These are phyloP conservation scores for Eutolmus rufibarbis DNA, from an alignment of 2,888 invertebrate genomes.

Conservation along the genomic window DNA sequence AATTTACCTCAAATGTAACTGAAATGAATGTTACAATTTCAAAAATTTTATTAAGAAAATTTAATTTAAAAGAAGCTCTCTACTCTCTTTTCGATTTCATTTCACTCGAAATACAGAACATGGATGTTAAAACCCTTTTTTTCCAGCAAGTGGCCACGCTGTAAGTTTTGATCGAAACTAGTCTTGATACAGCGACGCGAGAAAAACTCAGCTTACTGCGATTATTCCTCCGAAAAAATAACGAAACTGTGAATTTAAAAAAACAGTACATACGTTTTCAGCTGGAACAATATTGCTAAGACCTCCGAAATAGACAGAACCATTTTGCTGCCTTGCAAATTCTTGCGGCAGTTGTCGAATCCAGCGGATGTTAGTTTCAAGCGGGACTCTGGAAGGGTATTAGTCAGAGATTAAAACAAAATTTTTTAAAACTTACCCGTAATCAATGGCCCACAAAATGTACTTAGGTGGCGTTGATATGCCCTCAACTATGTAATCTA, in stretches of 20 bases:
- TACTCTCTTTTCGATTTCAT: too few relatives aligned
- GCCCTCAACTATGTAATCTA: slow-evolving; percentile 30
- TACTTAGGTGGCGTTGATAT: not conserved
- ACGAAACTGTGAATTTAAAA: not conserved
- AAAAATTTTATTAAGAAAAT: too few relatives aligned
- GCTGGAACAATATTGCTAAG: slow-evolving; percentile 43
- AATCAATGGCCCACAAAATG: slow-evolving; percentile 44
- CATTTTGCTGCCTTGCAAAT: not conserved
- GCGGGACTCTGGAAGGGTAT: slow-evolving; percentile 32
- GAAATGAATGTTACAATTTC: too few relatives aligned
- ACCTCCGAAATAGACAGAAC: slow-evolving; percentile 41
- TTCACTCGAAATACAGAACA: too few relatives aligned
- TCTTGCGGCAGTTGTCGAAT: slow-evolving; percentile 31
- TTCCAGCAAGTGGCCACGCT: too few relatives aligned
- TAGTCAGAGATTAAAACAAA: not conserved
- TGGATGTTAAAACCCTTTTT: too few relatives aligned
- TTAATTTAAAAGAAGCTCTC: too few relatives aligned
- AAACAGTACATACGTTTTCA: slow-evolving; percentile 32
- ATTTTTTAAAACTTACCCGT: slow-evolving; percentile 35
- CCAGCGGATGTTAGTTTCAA: slow-evolving; percentile 17
- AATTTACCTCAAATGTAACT: too few relatives aligned
- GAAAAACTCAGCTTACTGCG: not conserved
- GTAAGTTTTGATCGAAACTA: too few relatives aligned
- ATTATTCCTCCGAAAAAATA: not conserved
- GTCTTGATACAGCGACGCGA: too few relatives aligned